A percentile compares a stretch with the other conserved stretches of the same genome.
These are phyloP conservation scores for Muscicapa comitata DNA, from an alignment of 2,797 vertebrate species.

Conservation along the genomic window DNA sequence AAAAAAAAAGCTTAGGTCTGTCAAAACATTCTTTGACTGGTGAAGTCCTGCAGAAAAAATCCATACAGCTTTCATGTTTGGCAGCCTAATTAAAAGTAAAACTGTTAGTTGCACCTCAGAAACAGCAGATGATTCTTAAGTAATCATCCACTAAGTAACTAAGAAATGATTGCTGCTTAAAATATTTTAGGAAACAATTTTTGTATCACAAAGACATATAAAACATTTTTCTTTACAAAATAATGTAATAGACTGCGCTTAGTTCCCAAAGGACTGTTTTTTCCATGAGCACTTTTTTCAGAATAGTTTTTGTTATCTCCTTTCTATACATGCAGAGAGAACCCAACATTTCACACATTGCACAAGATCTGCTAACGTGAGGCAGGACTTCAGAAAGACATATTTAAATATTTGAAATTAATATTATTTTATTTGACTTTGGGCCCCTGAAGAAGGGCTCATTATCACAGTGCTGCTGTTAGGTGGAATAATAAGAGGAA, in stretches of 20 bases:
- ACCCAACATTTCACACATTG: background rate
- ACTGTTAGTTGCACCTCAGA: background rate
- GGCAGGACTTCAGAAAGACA: background rate
- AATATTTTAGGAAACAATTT: background rate
- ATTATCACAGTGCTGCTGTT: background rate
- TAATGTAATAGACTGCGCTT: background rate
- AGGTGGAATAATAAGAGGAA: background rate
- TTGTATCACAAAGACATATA: background rate
- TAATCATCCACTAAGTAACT: background rate
- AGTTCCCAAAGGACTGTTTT: background rate
- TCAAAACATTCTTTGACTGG: background rate
- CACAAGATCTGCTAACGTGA: background rate
- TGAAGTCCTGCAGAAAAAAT: slow-evolving; percentile 3
- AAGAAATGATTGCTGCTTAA: background rate
- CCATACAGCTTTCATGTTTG: background rate
- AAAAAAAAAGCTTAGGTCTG: background rate
- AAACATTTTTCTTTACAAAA: background rate
- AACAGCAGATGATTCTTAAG: background rate
- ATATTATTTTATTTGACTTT: background rate
- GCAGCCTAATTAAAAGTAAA: background rate
- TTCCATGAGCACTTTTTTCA: background rate
- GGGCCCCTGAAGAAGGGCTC: background rate
- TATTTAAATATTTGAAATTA: background rate
- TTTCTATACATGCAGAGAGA: background rate
- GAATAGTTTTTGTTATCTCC: background rate